These are phyloP conservation scores for Venturia canescens DNA, from an alignment of 1,140 invertebrate genomes.

Conservation along the genomic window DNA sequence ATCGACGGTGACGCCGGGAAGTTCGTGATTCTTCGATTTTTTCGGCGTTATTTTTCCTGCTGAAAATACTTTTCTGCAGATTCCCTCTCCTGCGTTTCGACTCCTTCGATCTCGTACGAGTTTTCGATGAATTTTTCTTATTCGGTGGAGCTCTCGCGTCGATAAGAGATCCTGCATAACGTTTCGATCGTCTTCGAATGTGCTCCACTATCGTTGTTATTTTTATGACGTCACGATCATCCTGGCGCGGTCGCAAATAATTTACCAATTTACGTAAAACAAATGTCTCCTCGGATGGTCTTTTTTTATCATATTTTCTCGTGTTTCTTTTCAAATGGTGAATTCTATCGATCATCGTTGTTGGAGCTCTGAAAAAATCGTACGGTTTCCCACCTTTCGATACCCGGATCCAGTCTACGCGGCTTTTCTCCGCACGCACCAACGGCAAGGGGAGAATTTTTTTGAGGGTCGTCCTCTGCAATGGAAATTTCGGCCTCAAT, in stretches of 20 bases:
- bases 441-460: slow-evolving; percentile 3
- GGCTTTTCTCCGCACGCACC: background rate
- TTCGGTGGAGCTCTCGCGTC: background rate
- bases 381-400: background rate
- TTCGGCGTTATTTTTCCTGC: background rate
- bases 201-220: slow-evolving; percentile 34
- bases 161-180: background rate
- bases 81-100: background rate
- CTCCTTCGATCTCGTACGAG: background rate
- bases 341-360: background rate
- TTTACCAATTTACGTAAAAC: background rate
- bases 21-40: background rate
- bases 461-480: slow-evolving; percentile 11
- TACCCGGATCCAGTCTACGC: background rate
- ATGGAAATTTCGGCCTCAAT: background rate
- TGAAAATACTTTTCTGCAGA: background rate
- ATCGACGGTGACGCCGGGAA: slow-evolving; percentile 28
- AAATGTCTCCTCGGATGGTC: background rate
- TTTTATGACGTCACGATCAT: slow-evolving; percentile 24
- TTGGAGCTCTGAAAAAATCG: background rate
- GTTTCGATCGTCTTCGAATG: slow-evolving; percentile 12
- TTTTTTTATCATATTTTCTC: background rate
- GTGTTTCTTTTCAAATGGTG: background rate
- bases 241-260: background rate
- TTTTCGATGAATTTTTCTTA: background rate